A percentile compares a stretch with the other conserved stretches of the same genome.
Evolutionary conservation across 2,797 vertebrate genomes (phyloP).

Genomic region (Acridotheres tristis): DNA sequence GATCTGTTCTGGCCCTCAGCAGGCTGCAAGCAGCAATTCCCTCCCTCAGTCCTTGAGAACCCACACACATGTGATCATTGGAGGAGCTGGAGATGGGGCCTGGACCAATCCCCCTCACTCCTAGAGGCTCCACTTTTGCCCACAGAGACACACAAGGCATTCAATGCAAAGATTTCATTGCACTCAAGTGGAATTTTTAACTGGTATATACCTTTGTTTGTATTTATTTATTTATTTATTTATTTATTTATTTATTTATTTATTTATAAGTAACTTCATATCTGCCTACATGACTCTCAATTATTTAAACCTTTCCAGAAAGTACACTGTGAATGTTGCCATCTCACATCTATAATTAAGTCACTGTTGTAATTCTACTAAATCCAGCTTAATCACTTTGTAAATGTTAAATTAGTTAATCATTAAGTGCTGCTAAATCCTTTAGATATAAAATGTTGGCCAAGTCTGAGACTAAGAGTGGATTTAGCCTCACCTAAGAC

Average conservation of each 20-base stretch:
- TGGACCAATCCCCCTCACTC: background rate
- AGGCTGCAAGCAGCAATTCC: background rate
- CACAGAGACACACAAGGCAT: background rate
- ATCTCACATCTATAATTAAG: background rate
- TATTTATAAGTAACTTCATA: background rate
- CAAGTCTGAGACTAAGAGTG: background rate
- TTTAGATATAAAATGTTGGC: background rate
- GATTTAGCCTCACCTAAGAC: background rate
- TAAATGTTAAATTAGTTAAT: background rate
- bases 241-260: no score
- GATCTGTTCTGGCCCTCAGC: background rate
- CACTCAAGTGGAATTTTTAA: background rate
- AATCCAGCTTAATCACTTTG: background rate
- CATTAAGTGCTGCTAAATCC: background rate
- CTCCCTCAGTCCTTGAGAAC: fast-evolving
- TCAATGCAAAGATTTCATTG: background rate
- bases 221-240: no score
- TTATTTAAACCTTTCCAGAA: background rate
- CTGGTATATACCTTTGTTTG: background rate
- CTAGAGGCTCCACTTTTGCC: background rate
- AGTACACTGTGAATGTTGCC: background rate
- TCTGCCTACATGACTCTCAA: background rate
- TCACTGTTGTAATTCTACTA: background rate
- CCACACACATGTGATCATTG: background rate
- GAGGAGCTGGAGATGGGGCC: background rate